A percentile compares a stretch with the other conserved stretches of the same genome.
Evolutionary conservation across 1,140 invertebrate species (phyloP).

Genomic region (Aphelinus atriplicis): DNA sequence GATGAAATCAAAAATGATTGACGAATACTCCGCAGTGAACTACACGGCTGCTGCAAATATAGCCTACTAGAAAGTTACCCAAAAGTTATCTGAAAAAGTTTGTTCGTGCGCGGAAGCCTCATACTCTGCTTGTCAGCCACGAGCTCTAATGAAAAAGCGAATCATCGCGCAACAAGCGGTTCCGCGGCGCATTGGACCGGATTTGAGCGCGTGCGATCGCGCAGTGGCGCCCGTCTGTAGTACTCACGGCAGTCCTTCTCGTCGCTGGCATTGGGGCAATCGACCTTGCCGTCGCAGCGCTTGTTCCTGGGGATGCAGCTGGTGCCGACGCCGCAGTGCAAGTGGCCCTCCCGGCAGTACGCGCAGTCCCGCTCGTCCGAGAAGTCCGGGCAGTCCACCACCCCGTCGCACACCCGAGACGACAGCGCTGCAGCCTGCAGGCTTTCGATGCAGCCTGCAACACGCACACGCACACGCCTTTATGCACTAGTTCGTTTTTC

Average conservation of each 20-base stretch:
- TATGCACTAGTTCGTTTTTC: too few species aligned
- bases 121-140: too few species aligned
- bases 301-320: slow-evolving; percentile 77
- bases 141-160: too few species aligned
- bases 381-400: slow-evolving; percentile 85
- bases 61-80: too few species aligned
- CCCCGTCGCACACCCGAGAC: slow-evolving; percentile 83
- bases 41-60: too few species aligned
- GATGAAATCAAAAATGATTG: too few species aligned
- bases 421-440: slow-evolving; percentile 77
- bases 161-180: neutral
- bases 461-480: too few species aligned
- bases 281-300: slow-evolving; percentile 82
- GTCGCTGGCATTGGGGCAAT: slow-evolving; percentile 87
- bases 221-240: neutral
- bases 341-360: slow-evolving; percentile 75
- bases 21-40: too few species aligned
- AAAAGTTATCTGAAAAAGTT: too few species aligned
- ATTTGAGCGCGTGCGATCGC: neutral
- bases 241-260: slow-evolving; percentile 85
- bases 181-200: neutral
- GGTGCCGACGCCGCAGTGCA: slow-evolving; percentile 82
- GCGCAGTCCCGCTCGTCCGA: slow-evolving; percentile 82
- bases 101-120: too few species aligned
- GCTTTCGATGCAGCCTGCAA: slow-evolving; percentile 74